Base-by-base conservation (phyloP, 2,797 vertebrate species). In the Catamblyrhynchus diadema region DNA sequence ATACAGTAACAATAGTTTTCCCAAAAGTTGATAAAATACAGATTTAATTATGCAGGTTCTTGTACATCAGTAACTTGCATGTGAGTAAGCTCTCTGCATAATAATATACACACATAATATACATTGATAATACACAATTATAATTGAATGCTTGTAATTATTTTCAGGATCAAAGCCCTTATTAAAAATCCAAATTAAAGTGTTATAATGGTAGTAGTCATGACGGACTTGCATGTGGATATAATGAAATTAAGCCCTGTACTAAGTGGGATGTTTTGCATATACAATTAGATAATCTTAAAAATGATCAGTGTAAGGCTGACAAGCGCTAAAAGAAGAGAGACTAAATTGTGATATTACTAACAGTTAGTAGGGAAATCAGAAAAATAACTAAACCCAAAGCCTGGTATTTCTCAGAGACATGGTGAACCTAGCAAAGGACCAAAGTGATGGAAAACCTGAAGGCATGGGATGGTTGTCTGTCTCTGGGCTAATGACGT, bases 101-200 rank as follows among this genome's bases (percentile, higher is more conserved):
- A 44, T 56, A 84, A 91, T 21, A 78, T 35, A 70, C 39, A 89
- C 47, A 70, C 30, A 80, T 64, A 82, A 89, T 71, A 85, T 67
- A 88, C 35, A 83, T 69, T 0, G 12, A 86, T 85, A 94, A 78
- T 44, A 78, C 30, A 89, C 35, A 77, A 28, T 74, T 61, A 78
- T 85, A 94, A 95, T 32, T 67, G 71, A 91, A 94, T 74, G 79
- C 69, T 92, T 91, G 84, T 93, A 96, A 97, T 95, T 92, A 92
- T 91, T 89, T 89, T 92, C 67, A 93, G 84, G 91, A 95, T 96
- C 90, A 94, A 95, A 95, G 84, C 33, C 75, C 75, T 91, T 56
- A 95, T 72, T 94, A 93, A 89, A 85, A 95, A 94, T 89, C 89
- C 61, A 94, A 69, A 93, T 94, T 83, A 87, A 92, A 92, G 42